Percentiles rank a stretch among this genome's conserved stretches.
Conservation (phyloP, 2,888 invertebrate species). For the Leucoma salicis region DNA sequence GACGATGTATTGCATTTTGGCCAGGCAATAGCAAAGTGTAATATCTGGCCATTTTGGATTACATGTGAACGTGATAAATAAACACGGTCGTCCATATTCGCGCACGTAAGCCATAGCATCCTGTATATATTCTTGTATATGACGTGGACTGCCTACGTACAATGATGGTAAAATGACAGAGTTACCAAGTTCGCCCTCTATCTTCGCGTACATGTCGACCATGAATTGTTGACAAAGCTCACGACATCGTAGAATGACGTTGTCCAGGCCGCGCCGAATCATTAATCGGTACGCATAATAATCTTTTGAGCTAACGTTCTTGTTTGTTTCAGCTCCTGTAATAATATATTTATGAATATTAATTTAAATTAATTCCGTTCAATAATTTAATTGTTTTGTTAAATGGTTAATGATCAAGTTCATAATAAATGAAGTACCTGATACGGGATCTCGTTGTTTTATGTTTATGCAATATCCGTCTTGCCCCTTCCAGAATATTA, state of each 20-base stretch:
- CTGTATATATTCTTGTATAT: conserved; percentile 4
- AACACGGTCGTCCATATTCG: conserved; percentile 10
- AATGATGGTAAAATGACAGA: conserved; percentile 20
- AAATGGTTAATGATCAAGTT: too few species aligned
- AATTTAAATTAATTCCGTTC: too few species aligned
- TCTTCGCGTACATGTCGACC: conserved; percentile 6
- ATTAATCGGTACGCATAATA: neutral
- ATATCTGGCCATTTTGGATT: conserved; percentile 2
- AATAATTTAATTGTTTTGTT: too few species aligned
- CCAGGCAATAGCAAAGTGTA: conserved; percentile 4
- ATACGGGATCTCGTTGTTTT: conserved; percentile 12
- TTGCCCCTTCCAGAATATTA: conserved; percentile 21
- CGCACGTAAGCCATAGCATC: neutral
- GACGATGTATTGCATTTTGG: conserved; percentile 16
- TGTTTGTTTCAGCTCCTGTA: conserved; percentile 15
- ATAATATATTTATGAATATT: too few species aligned
- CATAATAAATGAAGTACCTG: conserved; percentile 11
- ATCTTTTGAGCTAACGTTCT: conserved; percentile 16
- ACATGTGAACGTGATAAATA: conserved; percentile 8
- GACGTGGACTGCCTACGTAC: conserved; percentile 24
- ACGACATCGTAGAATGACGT: conserved; percentile 1
- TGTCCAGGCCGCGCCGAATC: neutral
- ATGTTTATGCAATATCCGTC: conserved; percentile 16
- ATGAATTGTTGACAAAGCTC: conserved; percentile 1
- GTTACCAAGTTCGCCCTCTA: conserved; percentile 1